Percentiles rank a stretch among this genome's conserved stretches.
Conservation (phyloP, 2,888 invertebrate species). For the Oscheius onirici region DNA sequence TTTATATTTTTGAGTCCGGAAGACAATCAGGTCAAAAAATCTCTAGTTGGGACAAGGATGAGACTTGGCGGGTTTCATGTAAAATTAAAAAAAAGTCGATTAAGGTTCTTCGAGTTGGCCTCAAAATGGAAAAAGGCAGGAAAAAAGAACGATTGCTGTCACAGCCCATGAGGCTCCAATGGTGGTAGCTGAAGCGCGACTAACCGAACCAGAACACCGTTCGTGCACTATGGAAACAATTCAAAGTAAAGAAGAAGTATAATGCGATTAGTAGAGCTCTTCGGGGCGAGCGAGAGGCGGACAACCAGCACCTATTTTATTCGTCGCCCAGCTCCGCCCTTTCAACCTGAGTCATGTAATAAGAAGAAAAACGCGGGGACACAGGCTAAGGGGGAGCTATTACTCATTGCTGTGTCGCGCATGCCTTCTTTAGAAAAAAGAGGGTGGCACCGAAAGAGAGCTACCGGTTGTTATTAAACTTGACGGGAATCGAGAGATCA, state of each 20-base stretch:
- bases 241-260: slow-evolving; percentile 3
- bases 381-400: neutral
- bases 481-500: neutral
- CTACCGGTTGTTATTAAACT: neutral
- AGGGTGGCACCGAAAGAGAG: neutral
- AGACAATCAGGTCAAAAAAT: too few species aligned
- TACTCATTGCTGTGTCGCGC: slow-evolving; percentile 13
- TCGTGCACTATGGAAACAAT: neutral
- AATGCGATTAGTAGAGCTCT: slow-evolving; percentile 23
- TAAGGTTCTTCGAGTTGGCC: too few species aligned
- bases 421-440: neutral
- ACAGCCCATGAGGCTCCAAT: slow-evolving; percentile 10
- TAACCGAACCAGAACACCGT: slow-evolving; percentile 20
- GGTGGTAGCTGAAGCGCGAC: slow-evolving; percentile 9
- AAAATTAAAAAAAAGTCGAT: too few species aligned
- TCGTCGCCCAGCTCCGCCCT: slow-evolving; percentile 9
- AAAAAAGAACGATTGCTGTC: slow-evolving; percentile 8
- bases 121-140: neutral
- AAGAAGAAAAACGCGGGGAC: slow-evolving; percentile 12
- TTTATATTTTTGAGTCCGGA: too few species aligned
- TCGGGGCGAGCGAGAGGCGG: neutral
- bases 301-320: slow-evolving; percentile 17
- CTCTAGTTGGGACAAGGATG: too few species aligned
- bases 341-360: slow-evolving; percentile 24
- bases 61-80: too few species aligned